A percentile compares a stretch with the other conserved stretches of the same genome.
These are phyloP conservation scores for Lepisosteus oculatus DNA, from an alignment of 2,113 vertebrate species.

Conservation along the genomic window DNA sequence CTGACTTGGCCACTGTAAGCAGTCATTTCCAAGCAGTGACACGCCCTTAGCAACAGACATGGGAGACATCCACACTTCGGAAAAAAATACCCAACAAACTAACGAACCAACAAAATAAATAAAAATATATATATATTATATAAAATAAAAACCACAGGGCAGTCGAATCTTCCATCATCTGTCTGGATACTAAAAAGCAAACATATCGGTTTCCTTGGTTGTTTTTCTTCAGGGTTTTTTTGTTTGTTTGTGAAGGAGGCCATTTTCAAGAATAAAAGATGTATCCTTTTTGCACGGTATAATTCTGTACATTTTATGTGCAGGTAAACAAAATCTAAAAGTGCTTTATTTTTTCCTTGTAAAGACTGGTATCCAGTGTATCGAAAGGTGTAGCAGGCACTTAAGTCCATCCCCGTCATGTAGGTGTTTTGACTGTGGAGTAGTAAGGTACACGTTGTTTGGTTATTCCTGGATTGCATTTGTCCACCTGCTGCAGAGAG, in stretches of 20 bases:
- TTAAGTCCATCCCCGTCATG: conserved; percentile 73
- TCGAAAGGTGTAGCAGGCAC: conserved; percentile 78
- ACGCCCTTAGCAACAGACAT: conserved; percentile 51
- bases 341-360: conserved; percentile 53
- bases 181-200: conserved; percentile 44
- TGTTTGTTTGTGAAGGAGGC: conserved; percentile 46
- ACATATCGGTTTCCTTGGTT: conserved; percentile 34
- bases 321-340: conserved; percentile 78
- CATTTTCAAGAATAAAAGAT: conserved; percentile 52
- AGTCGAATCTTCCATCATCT: conserved; percentile 50
- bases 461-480: conserved; percentile 68
- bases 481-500: conserved; percentile 39
- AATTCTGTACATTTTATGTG: conserved; percentile 66
- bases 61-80: conserved; percentile 52
- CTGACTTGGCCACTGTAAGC: conserved; percentile 31
- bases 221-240: conserved; percentile 39
- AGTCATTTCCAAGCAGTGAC: conserved; percentile 45
- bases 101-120: conserved; percentile 71
- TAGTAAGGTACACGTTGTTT: conserved; percentile 62
- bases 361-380: conserved; percentile 70
- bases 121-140: conserved; percentile 67
- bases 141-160: conserved; percentile 58
- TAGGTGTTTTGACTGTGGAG: conserved; percentile 71
- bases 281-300: conserved; percentile 56
- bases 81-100: conserved; percentile 55